phyloP scores from a whole-genome alignment of 2,797 vertebrate genomes.

The Eurystomus glaucurus region DNA sequence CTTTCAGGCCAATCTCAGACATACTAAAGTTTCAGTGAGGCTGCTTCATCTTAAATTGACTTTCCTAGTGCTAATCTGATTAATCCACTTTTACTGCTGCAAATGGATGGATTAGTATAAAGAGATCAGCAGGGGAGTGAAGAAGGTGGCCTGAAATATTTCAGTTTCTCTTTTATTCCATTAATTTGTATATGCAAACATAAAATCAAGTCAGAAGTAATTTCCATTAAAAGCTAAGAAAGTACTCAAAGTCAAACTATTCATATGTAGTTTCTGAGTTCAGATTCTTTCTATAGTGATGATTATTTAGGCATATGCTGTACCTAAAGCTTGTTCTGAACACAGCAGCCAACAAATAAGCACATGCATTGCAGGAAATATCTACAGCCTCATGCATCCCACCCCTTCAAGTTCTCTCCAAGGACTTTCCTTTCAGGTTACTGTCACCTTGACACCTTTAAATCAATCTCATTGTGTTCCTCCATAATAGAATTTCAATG shows the following conservation, averaged over 20 bases:
- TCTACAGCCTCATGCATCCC: background rate
- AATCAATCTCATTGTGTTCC: background rate
- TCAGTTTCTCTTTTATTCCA: background rate
- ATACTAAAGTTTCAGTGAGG: background rate
- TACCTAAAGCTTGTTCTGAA: background rate
- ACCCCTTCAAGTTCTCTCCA: background rate
- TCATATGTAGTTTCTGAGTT: background rate
- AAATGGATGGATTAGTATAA: background rate
- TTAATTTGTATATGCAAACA: slow-evolving; percentile 30
- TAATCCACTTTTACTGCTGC: slow-evolving; percentile 31
- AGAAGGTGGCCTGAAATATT: background rate
- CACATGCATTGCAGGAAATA: background rate
- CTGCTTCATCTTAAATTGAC: slow-evolving; percentile 13
- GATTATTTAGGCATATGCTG: background rate
- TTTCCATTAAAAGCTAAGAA: background rate
- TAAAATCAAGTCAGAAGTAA: background rate
- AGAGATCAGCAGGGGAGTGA: background rate
- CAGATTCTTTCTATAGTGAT: background rate
- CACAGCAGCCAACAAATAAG: background rate
- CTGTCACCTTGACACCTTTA: background rate
- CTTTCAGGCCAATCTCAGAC: background rate
- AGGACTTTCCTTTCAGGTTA: background rate
- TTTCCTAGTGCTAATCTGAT: background rate
- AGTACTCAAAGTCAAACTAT: background rate
- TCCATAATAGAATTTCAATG: background rate